Conservation (phyloP, 2,113 vertebrate species). For the Gopherus evgoodei region DNA sequence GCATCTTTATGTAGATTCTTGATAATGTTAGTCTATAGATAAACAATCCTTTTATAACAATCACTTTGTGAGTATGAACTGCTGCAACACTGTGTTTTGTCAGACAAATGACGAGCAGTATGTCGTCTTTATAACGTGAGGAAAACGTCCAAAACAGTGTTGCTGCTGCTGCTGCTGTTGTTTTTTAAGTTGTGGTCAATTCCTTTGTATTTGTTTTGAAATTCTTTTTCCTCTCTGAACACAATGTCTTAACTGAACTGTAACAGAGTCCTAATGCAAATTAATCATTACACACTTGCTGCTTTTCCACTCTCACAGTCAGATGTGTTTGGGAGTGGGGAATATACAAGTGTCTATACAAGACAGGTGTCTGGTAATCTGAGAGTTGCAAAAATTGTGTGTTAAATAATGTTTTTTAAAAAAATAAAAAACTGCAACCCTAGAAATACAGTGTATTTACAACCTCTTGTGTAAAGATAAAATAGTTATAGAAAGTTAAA, state of each 20-base stretch:
- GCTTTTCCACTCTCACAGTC: constrained; percentile 52
- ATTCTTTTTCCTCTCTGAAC: constrained; percentile 36
- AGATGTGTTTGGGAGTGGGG: constrained; percentile 12
- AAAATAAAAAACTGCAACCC: not conserved
- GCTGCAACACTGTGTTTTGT: not conserved
- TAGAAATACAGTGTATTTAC: not conserved
- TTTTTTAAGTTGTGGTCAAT: not conserved
- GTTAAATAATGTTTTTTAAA: not conserved
- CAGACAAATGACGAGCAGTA: not conserved
- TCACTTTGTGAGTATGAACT: not conserved
- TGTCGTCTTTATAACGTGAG: not conserved
- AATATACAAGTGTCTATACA: not conserved
- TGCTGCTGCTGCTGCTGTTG: not conserved
- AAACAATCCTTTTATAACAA: not conserved
- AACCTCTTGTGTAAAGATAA: not conserved
- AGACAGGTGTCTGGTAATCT: constrained; percentile 53
- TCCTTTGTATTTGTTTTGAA: constrained; percentile 41
- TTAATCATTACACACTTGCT: constrained; percentile 47
- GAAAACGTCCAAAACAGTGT: not conserved
- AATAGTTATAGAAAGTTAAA: not conserved
- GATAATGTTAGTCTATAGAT: not conserved
- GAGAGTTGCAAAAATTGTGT: not conserved
- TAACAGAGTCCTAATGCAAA: constrained; percentile 33
- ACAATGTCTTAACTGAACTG: not conserved
- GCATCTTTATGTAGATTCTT: not conserved